Evolutionary conservation across 2,113 vertebrate species (phyloP).

Genomic region (Notothenia coriiceps): DNA sequence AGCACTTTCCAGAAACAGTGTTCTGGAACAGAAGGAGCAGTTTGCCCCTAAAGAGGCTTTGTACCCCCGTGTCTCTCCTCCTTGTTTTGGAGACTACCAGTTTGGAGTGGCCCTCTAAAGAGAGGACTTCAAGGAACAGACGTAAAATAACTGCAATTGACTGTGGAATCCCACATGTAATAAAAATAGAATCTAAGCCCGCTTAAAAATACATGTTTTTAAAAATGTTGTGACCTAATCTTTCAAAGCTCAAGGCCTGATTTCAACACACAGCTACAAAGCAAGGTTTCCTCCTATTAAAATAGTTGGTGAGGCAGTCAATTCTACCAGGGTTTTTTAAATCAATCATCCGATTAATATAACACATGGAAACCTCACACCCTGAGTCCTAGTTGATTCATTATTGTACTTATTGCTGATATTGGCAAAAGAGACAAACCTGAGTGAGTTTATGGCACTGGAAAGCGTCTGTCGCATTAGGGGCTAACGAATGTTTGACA

Average conservation of each 20-base stretch:
- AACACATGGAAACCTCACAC: too few relatives aligned
- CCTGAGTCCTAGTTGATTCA: too few relatives aligned
- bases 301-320: neutral
- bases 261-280: neutral
- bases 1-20: conserved; percentile 3
- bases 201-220: neutral
- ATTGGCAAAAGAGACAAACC: too few relatives aligned
- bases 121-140: neutral
- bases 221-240: neutral
- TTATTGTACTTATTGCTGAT: too few relatives aligned
- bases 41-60: neutral
- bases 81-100: neutral
- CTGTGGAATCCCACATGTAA: neutral
- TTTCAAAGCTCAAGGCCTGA: neutral
- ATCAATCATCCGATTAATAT: too few relatives aligned
- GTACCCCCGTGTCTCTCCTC: neutral
- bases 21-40: neutral
- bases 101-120: conserved; percentile 7
- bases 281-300: neutral
- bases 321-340: neutral
- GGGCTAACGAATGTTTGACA: too few relatives aligned
- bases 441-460: too few relatives aligned
- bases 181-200: neutral
- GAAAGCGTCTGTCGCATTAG: too few relatives aligned
- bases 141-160: neutral